Conservation (phyloP, 2,113 vertebrate species). For the Jaculus jaculus region DNA sequence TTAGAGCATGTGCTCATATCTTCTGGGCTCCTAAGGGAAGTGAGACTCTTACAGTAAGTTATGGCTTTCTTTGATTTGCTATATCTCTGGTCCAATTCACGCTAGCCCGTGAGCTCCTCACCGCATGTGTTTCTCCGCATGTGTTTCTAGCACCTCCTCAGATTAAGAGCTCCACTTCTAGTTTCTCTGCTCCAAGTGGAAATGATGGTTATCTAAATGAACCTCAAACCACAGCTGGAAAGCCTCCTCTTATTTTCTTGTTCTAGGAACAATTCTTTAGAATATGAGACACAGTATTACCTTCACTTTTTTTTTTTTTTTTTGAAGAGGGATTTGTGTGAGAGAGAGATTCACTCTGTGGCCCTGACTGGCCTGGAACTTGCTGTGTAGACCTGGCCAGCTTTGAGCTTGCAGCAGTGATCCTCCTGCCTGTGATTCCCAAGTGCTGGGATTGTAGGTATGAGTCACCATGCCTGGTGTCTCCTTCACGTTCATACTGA, state of each 20-base stretch:
- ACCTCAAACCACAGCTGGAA: constrained; percentile 5
- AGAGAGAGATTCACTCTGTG: background rate
- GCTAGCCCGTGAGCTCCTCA: constrained; percentile 11
- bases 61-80: constrained; percentile 18
- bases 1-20: background rate
- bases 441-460: background rate
- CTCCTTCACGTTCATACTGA: background rate
- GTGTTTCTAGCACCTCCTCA: constrained; percentile 5
- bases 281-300: background rate
- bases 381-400: background rate
- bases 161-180: background rate
- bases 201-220: background rate
- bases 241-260: background rate
- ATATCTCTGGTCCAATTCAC: background rate
- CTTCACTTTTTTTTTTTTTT: background rate
- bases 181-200: background rate
- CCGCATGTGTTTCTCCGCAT: background rate
- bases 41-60: background rate
- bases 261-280: constrained; percentile 23
- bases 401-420: background rate
- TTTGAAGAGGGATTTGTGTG: no score
- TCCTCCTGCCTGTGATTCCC: background rate
- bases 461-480: background rate
- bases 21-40: background rate
- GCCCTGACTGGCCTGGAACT: background rate